phyloP scores from a whole-genome alignment of 1,140 invertebrate species.

The Latrodectus geometricus region DNA sequence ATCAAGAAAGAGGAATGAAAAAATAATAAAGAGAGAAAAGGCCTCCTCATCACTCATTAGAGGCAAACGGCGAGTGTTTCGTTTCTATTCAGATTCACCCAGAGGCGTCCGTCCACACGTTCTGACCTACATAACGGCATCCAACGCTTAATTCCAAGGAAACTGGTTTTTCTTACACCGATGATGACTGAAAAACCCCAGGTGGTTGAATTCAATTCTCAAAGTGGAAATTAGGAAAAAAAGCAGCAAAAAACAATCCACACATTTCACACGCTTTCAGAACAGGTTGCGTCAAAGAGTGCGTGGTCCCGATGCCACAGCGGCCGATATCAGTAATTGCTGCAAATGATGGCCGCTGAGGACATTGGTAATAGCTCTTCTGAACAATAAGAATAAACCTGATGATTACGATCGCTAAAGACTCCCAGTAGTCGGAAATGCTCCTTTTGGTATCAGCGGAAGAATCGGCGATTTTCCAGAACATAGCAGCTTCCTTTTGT shows the following conservation, averaged over 20 bases:
- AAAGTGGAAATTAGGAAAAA: constrained; percentile 55
- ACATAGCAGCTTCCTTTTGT: neutral
- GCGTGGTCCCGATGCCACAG: constrained; percentile 1
- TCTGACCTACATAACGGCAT: constrained; percentile 54
- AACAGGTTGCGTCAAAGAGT: constrained; percentile 32
- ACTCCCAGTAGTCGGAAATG: neutral
- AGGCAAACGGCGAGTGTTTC: neutral
- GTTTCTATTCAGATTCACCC: constrained; percentile 31
- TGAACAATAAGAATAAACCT: neutral
- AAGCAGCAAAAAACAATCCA: neutral
- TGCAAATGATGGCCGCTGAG: neutral
- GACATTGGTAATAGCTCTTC: neutral
- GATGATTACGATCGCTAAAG: neutral
- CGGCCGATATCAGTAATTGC: neutral
- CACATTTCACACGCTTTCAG: constrained; percentile 32
- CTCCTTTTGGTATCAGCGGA: neutral
- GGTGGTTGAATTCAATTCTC: constrained; percentile 47
- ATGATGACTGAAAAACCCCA: constrained; percentile 14
- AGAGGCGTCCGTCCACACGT: constrained; percentile 22
- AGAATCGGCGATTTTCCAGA: neutral
- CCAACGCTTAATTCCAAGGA: constrained; percentile 32
- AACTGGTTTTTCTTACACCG: constrained; percentile 24
- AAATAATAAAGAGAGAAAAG: neutral
- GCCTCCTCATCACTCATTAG: neutral
- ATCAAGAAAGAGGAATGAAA: constrained; percentile 4